Base-by-base conservation (phyloP, 2,797 vertebrate genomes). In the Chrysocyon brachyurus region DNA sequence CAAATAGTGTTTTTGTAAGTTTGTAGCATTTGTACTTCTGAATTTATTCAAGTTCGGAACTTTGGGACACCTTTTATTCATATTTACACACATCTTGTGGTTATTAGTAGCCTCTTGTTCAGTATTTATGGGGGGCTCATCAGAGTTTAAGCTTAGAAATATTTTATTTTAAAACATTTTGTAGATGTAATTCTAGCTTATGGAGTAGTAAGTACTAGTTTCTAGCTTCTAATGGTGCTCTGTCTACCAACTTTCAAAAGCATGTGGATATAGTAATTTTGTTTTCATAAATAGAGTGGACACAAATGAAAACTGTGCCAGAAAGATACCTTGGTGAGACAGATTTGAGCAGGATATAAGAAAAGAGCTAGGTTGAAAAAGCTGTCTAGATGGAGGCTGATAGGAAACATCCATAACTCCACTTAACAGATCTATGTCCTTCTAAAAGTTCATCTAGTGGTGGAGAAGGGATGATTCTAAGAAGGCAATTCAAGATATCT, bases 291-390 rank as follows among this genome's bases (percentile, higher is more conserved):
- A 46, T 9, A 81, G 12, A 73, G 12, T 7, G 61, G 2, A 61
- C n/a, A 73, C 40, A 79, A 91, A 79, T 91, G 52, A 70, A 96
- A 40, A 84, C 19, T 68, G n/a, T 78, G 46, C 33, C 31, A 93
- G 28, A 9, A 91, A 87, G 64, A 33, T 82, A 59, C 52, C 22
- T 90, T 49, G 19, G 31, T 77, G 56, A 87, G 68, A 73, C 36
- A 70, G 7, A 85, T 77, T 70, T 87, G 78, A 94, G 61, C 94
- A 36, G 16, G 24, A 36, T 46, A 6, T 64, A 68, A 70, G 12
- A 89, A 63, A 88, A 84, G 26, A 93, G 16, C 14, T 91, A 56
- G 63, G 36, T 6, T 87, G 73, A 91, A 92, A 97, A 97, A 75
- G 24, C 68, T 88, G 15, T 77, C 46, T 57, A 22, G 2, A 17